Evolutionary conservation across 2,113 vertebrate genomes (phyloP).

Genomic region (Empidonax alnorum): DNA sequence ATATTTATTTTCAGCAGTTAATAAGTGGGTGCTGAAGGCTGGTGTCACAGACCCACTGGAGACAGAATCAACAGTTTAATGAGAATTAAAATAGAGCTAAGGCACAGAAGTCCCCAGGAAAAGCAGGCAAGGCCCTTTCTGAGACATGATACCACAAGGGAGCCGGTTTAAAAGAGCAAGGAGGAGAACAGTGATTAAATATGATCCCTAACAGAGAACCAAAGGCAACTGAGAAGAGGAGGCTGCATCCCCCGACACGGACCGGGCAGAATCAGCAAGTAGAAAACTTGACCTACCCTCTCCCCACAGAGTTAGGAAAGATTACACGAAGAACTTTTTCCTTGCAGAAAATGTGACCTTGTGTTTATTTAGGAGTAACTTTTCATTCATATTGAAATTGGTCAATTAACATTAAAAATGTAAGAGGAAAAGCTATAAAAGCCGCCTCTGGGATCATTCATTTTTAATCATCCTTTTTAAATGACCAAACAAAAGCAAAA

Average conservation of each 20-base stretch:
- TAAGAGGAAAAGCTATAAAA: conserved; percentile 3
- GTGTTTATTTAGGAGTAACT: not conserved
- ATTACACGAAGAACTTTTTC: not conserved
- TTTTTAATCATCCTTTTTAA: not conserved
- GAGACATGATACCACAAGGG: not conserved
- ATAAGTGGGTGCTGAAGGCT: not conserved
- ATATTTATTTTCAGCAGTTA: not conserved
- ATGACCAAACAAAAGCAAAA: not conserved
- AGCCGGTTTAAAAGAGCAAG: not conserved
- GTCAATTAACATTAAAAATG: conserved; percentile 56
- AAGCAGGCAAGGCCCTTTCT: not conserved
- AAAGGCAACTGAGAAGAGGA: not conserved
- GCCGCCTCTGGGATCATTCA: not conserved
- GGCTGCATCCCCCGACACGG: not conserved
- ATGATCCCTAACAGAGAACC: not conserved
- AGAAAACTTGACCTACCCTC: not conserved
- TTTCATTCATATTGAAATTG: conserved; percentile 11
- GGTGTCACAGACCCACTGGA: not conserved
- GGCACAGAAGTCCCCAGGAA: not conserved
- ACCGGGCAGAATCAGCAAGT: not conserved
- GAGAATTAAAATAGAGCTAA: not conserved
- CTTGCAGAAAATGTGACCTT: not conserved
- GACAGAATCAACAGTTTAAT: not conserved
- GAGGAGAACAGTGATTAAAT: not conserved
- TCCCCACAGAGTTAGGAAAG: not conserved